Percentiles rank a stretch among this genome's conserved stretches.
These are phyloP conservation scores for Saimiri boliviensis DNA, from an alignment of 2,113 vertebrate species.

Conservation along the genomic window DNA sequence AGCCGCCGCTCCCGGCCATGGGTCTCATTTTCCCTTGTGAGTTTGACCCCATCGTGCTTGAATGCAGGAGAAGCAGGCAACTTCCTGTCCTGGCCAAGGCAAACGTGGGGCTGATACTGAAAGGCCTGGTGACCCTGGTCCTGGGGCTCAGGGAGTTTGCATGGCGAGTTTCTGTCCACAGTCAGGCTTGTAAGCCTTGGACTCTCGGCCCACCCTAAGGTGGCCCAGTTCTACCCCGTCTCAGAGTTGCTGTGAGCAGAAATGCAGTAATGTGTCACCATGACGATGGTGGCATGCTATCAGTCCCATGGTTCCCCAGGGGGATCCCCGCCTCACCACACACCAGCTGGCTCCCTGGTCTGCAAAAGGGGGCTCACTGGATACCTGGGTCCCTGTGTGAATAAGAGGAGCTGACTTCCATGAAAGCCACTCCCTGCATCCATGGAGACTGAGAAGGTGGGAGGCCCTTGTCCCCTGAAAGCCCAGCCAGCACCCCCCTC, in stretches of 20 bases:
- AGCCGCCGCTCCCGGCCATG: too few species aligned
- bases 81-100: neutral
- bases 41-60: neutral
- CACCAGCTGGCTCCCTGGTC: neutral
- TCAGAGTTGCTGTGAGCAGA: neutral
- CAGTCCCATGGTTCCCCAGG: neutral
- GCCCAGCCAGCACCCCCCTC: neutral
- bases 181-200: neutral
- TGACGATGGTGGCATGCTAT: neutral
- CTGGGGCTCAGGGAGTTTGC: fast-evolving
- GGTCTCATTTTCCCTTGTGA: too few species aligned
- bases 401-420: too few species aligned
- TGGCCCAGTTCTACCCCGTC: neutral
- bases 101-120: fast-evolving
- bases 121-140: neutral
- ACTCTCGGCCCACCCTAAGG: neutral
- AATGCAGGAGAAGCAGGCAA: neutral
- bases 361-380: neutral
- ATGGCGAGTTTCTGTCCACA: fast-evolving
- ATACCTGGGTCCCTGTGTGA: too few species aligned
- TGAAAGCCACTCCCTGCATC: neutral
- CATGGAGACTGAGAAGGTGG: fast-evolving
- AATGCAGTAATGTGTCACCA: fast-evolving
- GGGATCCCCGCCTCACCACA: neutral
- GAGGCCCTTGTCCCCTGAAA: fast-evolving